Evolutionary conservation across 2,888 invertebrate species (phyloP).

Genomic region (Pollenia angustigena): DNA sequence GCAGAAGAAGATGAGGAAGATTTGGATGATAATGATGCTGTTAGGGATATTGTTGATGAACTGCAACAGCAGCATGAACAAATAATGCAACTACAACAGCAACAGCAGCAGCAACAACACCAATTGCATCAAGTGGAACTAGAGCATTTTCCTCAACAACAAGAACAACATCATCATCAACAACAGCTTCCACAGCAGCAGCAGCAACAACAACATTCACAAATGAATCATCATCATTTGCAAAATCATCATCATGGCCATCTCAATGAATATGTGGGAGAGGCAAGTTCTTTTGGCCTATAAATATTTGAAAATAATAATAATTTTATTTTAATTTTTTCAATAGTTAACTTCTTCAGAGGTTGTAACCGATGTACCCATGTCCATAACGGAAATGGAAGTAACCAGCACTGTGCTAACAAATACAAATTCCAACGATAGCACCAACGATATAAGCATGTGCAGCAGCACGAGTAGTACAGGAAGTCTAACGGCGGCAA

Average conservation of each 20-base stretch:
- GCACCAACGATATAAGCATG: conserved; percentile 80
- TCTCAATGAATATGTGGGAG: conserved; percentile 66
- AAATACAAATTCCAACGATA: conserved; percentile 83
- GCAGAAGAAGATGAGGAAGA: conserved; percentile 75
- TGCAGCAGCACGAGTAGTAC: conserved; percentile 78
- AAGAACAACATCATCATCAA: conserved; percentile 73
- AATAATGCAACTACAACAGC: conserved; percentile 75
- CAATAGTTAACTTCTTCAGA: conserved; percentile 85
- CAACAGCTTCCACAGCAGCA: conserved; percentile 67
- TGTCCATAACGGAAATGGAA: conserved; percentile 87
- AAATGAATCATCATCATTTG: conserved; percentile 49
- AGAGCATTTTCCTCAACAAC: conserved; percentile 67
- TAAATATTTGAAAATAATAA: conserved; percentile 72
- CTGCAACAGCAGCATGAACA: conserved; percentile 79
- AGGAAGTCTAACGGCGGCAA: conserved; percentile 56
- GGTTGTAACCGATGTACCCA: conserved; percentile 86
- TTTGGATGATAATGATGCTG: conserved; percentile 76
- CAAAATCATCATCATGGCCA: conserved; percentile 59
- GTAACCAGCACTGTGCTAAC: conserved; percentile 86
- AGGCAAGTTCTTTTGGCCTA: conserved; percentile 78
- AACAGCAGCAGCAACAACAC: conserved; percentile 61
- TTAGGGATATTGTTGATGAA: conserved; percentile 81
- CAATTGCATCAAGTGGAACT: conserved; percentile 59
- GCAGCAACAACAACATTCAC: conserved; percentile 73
- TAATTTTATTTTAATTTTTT: neutral